A percentile compares a stretch with the other conserved stretches of the same genome.
phyloP scores from a whole-genome alignment of 2,797 vertebrate genomes.

The Danio choprae region DNA sequence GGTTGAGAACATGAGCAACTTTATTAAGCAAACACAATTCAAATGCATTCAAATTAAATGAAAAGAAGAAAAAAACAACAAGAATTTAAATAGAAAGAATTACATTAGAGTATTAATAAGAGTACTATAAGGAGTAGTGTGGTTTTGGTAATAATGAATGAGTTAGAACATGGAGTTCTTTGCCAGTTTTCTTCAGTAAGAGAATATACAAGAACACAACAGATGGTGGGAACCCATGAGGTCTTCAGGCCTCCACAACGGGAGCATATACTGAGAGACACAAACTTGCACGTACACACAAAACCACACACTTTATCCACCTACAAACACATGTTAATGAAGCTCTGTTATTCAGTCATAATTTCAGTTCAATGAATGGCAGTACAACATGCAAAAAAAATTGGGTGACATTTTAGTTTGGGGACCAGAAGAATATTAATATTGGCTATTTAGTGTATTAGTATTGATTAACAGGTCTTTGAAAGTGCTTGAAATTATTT shows the following conservation, averaged over 20 bases:
- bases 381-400: background rate
- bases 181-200: constrained; percentile 71
- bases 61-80: too few relatives aligned
- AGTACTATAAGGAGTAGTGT: background rate
- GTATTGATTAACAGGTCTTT: too few relatives aligned
- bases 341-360: constrained; percentile 9
- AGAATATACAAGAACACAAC: constrained; percentile 72
- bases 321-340: constrained; percentile 42
- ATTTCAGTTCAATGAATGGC: constrained; percentile 21
- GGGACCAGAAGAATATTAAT: too few relatives aligned
- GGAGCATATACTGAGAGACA: constrained; percentile 62
- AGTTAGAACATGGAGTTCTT: constrained; percentile 60
- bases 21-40: background rate
- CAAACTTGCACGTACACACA: constrained; percentile 52
- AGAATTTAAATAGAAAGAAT: background rate
- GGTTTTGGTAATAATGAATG: constrained; percentile 60
- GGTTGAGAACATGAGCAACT: constrained; percentile 32
- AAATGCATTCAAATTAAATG: background rate
- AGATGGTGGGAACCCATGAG: constrained; percentile 78
- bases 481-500: too few relatives aligned
- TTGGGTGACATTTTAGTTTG: background rate
- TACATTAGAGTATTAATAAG: too few relatives aligned
- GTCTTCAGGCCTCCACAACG: constrained; percentile 72
- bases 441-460: too few relatives aligned
- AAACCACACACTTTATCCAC: constrained; percentile 49